phyloP scores from a whole-genome alignment of 1,140 invertebrate species.

The Chymomyza costata region DNA sequence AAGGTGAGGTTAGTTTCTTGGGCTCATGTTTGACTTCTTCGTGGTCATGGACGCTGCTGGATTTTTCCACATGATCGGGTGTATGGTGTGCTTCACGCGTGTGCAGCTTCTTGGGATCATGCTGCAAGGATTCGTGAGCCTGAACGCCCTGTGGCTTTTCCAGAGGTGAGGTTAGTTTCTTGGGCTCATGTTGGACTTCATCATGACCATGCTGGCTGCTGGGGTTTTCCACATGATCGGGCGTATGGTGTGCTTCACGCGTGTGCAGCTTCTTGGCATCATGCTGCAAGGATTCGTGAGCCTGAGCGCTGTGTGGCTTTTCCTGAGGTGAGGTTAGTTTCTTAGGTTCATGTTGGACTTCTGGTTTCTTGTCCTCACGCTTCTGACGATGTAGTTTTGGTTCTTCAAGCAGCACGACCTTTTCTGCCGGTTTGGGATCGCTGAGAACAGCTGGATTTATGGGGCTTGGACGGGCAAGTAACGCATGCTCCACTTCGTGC shows the following conservation, averaged over 20 bases:
- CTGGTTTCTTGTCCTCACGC: constrained; percentile 20
- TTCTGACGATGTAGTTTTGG: constrained; percentile 20
- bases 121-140: constrained; percentile 4
- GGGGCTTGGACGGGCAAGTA: constrained; percentile 35
- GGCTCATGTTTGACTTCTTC: background rate
- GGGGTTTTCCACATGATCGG: background rate
- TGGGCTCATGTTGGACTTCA: background rate
- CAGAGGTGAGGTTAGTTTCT: background rate
- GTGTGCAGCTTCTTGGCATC: background rate
- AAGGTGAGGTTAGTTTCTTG: too few species aligned
- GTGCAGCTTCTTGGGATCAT: background rate
- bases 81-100: background rate
- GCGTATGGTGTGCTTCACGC: background rate
- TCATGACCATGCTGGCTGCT: background rate
- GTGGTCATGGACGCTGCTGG: background rate
- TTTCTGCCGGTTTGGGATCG: constrained; percentile 38
- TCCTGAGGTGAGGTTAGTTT: too few species aligned
- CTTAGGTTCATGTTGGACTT: background rate
- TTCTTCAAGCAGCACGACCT: constrained; percentile 23
- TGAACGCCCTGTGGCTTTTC: background rate
- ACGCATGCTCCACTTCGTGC: background rate
- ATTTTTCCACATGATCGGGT: background rate
- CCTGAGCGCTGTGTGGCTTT: constrained; percentile 26
- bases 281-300: constrained; percentile 14
- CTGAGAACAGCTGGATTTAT: constrained; percentile 41